Percentiles rank a stretch among this genome's conserved stretches.
phyloP scores from a whole-genome alignment of 2,888 invertebrate species.

The Drosophila subsilvestris region DNA sequence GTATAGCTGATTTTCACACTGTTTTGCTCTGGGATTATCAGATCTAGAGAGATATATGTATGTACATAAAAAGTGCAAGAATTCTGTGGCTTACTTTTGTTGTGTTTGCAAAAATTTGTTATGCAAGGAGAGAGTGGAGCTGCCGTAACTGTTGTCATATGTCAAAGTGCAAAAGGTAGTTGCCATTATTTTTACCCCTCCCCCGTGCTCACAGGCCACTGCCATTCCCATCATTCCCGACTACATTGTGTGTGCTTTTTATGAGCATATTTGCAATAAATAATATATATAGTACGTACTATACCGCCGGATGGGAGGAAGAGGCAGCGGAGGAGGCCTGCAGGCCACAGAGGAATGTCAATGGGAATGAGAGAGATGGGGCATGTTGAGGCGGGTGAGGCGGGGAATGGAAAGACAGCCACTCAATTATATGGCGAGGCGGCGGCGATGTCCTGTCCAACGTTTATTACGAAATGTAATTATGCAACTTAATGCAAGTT shows the following conservation, averaged over 20 bases:
- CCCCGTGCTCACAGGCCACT: slow-evolving; percentile 10
- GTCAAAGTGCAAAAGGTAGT: slow-evolving; percentile 53
- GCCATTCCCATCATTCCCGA: background rate
- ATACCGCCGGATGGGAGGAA: slow-evolving; percentile 29
- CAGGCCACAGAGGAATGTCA: slow-evolving; percentile 15
- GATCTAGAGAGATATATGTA: background rate
- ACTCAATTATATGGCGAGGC: slow-evolving; percentile 49
- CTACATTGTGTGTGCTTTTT: slow-evolving; percentile 58
- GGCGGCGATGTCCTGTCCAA: slow-evolving; percentile 23
- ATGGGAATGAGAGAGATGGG: background rate
- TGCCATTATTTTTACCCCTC: slow-evolving; percentile 46
- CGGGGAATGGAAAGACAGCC: slow-evolving; percentile 8
- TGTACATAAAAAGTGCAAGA: slow-evolving; percentile 20
- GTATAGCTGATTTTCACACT: background rate
- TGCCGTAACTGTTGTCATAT: slow-evolving; percentile 45
- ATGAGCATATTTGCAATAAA: slow-evolving; percentile 65
- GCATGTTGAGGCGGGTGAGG: background rate
- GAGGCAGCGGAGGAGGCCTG: background rate
- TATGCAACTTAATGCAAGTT: slow-evolving; percentile 75
- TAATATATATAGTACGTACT: slow-evolving; percentile 48
- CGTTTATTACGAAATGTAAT: slow-evolving; percentile 69
- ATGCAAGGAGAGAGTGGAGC: slow-evolving; percentile 32
- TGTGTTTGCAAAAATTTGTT: slow-evolving; percentile 35
- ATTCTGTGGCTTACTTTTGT: slow-evolving; percentile 8
- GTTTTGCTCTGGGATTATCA: background rate